Conservation (phyloP, 2,797 vertebrate species). For the Anisognathus igniventris region DNA sequence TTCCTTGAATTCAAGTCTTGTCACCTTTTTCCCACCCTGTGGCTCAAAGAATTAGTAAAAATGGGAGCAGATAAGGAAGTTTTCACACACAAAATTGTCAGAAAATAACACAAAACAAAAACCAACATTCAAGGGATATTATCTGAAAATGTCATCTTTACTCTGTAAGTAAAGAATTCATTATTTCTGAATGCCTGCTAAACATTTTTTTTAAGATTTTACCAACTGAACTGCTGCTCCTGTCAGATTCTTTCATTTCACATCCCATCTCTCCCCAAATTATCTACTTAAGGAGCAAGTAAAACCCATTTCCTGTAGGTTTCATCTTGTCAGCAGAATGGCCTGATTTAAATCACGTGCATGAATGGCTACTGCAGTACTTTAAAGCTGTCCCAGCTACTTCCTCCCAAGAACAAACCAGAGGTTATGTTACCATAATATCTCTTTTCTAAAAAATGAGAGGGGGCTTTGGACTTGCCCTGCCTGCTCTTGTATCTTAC, state of each 20-base stretch:
- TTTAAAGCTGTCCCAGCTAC: background rate
- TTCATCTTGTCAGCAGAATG: background rate
- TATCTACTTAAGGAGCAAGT: slow-evolving; percentile 3
- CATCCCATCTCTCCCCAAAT: background rate
- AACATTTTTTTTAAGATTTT: background rate
- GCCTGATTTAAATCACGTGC: background rate
- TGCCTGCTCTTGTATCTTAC: background rate
- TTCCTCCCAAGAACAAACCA: background rate
- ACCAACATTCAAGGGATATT: background rate
- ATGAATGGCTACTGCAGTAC: background rate
- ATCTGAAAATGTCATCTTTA: background rate
- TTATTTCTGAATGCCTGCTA: background rate
- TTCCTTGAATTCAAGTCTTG: background rate
- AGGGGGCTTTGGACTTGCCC: background rate
- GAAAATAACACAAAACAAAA: background rate
- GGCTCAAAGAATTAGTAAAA: background rate
- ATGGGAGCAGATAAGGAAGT: background rate
- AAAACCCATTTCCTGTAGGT: slow-evolving; percentile 23
- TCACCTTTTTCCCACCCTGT: background rate
- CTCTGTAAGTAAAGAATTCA: background rate
- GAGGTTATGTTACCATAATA: background rate
- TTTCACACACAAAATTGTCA: background rate
- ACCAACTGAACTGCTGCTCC: background rate
- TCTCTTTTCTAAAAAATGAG: background rate
- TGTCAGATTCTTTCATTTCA: slow-evolving; percentile 15